Percentiles rank a stretch among this genome's conserved stretches.
Conservation (phyloP, 2,113 vertebrate species). For the Pseudorasbora parva region DNA sequence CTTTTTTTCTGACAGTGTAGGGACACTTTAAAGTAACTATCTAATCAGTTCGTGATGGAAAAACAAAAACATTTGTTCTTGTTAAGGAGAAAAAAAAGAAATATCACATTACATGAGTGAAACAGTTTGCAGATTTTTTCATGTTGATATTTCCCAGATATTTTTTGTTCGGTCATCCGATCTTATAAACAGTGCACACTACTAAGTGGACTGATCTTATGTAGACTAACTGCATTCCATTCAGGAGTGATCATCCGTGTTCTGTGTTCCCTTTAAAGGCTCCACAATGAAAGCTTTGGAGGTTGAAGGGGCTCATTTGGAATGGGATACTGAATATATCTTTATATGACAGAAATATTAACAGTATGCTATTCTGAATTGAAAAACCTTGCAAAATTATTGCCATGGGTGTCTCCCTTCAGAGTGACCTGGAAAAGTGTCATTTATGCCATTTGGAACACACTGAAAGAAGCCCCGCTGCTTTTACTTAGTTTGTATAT, state of each 20-base stretch:
- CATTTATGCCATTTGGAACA: neutral
- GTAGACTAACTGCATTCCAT: neutral
- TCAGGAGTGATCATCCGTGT: neutral
- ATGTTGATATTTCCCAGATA: neutral
- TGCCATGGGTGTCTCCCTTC: neutral
- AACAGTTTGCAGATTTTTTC: slow-evolving; percentile 3
- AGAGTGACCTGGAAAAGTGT: neutral
- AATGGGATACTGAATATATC: neutral
- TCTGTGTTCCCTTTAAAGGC: neutral
- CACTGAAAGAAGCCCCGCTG: neutral
- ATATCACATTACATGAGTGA: neutral
- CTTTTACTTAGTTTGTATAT: too few relatives aligned
- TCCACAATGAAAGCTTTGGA: neutral
- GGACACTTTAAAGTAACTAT: neutral
- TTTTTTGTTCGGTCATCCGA: neutral
- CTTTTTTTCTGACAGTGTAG: too few relatives aligned
- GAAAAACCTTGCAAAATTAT: neutral
- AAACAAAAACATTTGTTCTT: too few relatives aligned
- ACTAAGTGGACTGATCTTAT: neutral
- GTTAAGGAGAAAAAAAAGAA: neutral
- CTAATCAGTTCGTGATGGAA: neutral
- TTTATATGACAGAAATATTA: neutral
- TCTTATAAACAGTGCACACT: neutral
- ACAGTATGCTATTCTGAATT: neutral
- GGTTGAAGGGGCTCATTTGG: neutral